Base-by-base conservation (phyloP, 92 coral and sea anemone species). In the Galaxea fascicularis region DNA sequence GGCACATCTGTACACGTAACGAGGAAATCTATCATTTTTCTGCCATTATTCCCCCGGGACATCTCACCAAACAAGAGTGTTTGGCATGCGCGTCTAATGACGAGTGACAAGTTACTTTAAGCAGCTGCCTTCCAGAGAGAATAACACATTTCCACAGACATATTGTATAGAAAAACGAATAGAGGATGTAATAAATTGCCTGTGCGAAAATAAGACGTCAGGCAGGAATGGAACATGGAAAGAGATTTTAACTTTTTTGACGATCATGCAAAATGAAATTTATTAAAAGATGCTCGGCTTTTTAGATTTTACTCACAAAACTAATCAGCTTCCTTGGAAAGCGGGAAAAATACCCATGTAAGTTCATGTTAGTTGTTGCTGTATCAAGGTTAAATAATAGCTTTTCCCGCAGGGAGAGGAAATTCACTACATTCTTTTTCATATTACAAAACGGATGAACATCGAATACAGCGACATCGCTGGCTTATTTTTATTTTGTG, bases 391-490 rank as follows among this genome's bases (percentile, higher is more conserved):
- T 1, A 25, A 25, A 13, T 66, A 12, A 44, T 62, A 3, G 15
- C 82, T 41, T 44, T 20, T 13, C 24, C 71, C 24, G 82, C 82
- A 10, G 44, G n/a, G 44, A 35, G 6, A 63, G 82, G 82, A 77
- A 75, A 62, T 62, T 39, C 35, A 63, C 70, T 14, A 54, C 22
- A 77, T 77, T 77, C 82, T 77, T 77, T 24, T 20, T 11, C 66
- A 75, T 53, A 54, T 56, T 10, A 59, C 20, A 24, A 4, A 10
- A 27, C 28, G 82, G 71, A 77, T 60, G 45, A 25, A 63, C 52
- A 22, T 31, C 46, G 30, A 64, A 56, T 44, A 59, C 54, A 44
- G 71, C 82, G 71, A 77, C 70, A 45, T 26, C 10, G 46, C 4
- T 13, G 29, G 57, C 71, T 77, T 77, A 44, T 18, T 54, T 53